Evolutionary conservation across 2,113 vertebrate species (phyloP), one percentile per base, ranked within the genome.

Genomic region (Pogona vitticeps): DNA sequence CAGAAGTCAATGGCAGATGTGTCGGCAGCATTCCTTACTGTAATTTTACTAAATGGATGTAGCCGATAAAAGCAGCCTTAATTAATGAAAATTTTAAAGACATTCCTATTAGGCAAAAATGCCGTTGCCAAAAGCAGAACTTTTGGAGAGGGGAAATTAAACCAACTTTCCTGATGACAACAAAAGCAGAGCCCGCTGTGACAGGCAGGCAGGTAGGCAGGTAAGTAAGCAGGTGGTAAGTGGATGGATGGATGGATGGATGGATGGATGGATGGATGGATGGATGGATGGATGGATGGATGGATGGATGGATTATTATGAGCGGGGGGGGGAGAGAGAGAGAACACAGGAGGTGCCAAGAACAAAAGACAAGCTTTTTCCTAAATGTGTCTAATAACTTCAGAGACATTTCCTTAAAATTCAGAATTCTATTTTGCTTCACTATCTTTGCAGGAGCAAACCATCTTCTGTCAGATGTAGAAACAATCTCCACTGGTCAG

Each of bases 1-100:
- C 91, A 95, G 92, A 92, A 91, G 88, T 89, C 86, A 67, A 90
- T 84, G 90, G 91, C 93, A 84, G 87, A 92, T 94, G 76, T 76
- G 81, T 92, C 84, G 6, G 59, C 84, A 85, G 52, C 86, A 85
- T 80, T 90, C 86, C 90, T 86, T 92, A 91, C 86, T 76, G 90
- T 88, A 90, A 91, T 90, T 90, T 86, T 90, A 70, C 80, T 91
- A 90, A 91, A 90, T 84, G 89, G 80, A 91, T 91, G 88, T 89
- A 85, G 76, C 88, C 84, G 76, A 91, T 93, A 91, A 94, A 86
- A 93, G 38, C 86, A 87, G 86, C 17, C 21, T 85, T 90, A 90
- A 90, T 91, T 91, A 90, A 88, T 77, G 89, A 92, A 89, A 86
- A 91, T 92, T 90, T 93, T 90, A 94, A 94, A 89, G 90, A 76